Evolutionary conservation across 2,797 vertebrate genomes (phyloP), one percentile per base, ranked within the genome.

Genomic region (Spinibarbus caldwelli): DNA sequence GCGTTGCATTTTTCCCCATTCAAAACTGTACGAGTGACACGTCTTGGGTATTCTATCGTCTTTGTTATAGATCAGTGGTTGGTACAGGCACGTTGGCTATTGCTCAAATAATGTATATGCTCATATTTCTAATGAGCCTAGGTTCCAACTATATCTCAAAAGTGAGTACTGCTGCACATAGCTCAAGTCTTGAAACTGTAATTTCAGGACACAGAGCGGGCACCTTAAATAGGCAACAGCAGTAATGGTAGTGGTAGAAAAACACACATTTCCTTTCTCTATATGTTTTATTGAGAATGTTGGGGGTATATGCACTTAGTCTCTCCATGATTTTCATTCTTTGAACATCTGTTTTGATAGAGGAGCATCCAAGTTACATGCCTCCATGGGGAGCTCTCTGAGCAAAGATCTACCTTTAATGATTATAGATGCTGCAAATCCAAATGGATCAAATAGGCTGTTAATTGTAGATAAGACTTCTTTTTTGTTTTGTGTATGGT

Each of bases 141-240:
- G 3, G 0, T 12, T 43, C 11, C 41, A 12, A 3, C 10, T 43
- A 11, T 43, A 76, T 12, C 29, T 76, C 43, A 8, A 75, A 15
- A 5, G 26, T 26, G 4, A n/a, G 36, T 5, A 41, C 36, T 23
- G 71, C 71, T 45, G 43, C 23, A 29, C 43, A 45, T 14, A 49
- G n/a, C 41, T 73, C 71, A n/a, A 73, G 36, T 31, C 59, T 76
- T 66, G 79, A 79, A 26, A 86, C 54, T 4, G 70, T 82, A 6
- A 49, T 19, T 66, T 82, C 49, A 23, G 83, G 76, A 57, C 1
- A 2, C 19, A 15, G 76, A 64, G 36, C 3, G 19, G 21, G 49
- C 19, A 9, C 67, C 15, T 82, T 23, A 83, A 8, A 64, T 45
- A 66, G 31, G 38, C 70, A 43, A 62, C 54, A 21, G 54, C 82